These are phyloP conservation scores for Glyptemys insculpta DNA, from an alignment of 2,797 vertebrate genomes.

Conservation along the genomic window DNA sequence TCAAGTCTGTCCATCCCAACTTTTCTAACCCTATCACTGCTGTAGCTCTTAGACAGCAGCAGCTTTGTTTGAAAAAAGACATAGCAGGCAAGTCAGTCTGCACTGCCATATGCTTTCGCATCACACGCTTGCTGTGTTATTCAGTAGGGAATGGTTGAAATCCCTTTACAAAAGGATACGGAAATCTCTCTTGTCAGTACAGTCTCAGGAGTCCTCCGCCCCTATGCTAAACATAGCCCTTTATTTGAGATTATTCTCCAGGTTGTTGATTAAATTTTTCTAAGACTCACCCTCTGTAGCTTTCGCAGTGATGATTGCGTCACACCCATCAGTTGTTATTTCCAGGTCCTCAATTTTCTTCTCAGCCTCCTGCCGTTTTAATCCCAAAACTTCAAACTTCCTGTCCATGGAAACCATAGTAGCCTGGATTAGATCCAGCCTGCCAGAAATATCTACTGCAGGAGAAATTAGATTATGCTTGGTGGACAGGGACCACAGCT, in stretches of 20 bases:
- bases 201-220: constrained; percentile 16
- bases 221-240: not conserved
- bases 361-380: constrained; percentile 63
- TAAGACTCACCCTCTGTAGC: constrained; percentile 19
- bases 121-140: not conserved
- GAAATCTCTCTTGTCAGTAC: not conserved
- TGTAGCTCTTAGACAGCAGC: not conserved
- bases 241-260: constrained; percentile 45
- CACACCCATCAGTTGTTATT: constrained; percentile 61
- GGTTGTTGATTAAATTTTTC: constrained; percentile 47
- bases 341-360: constrained; percentile 72
- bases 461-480: constrained; percentile 38
- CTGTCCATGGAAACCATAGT: constrained; percentile 69
- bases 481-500: not conserved
- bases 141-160: constrained; percentile 19
- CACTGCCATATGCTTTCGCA: not conserved
- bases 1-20: not conserved
- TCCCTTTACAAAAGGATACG: not conserved
- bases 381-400: constrained; percentile 63
- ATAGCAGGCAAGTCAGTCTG: not conserved
- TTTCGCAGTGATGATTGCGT: constrained; percentile 40
- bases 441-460: constrained; percentile 45
- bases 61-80: not conserved
- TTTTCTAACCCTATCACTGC: not conserved
- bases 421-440: constrained; percentile 51